Conservation (phyloP, 1,140 invertebrate genomes). For the Tyrophagus putrescentiae region DNA sequence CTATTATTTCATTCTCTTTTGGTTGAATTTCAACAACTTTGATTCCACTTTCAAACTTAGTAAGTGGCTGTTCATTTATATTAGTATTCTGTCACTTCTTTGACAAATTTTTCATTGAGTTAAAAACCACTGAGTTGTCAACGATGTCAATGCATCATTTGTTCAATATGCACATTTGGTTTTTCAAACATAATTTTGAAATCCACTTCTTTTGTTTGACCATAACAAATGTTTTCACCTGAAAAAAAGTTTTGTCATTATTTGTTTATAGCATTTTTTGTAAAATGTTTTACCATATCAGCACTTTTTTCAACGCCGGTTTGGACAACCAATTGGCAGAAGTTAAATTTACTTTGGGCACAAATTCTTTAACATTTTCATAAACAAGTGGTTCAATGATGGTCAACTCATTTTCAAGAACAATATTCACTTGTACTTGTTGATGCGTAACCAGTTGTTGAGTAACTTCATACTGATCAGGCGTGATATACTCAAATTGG, state of each 20-base stretch:
- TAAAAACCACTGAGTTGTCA: neutral
- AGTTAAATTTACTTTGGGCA: neutral
- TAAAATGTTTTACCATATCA: neutral
- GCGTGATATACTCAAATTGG: neutral
- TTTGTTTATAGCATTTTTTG: neutral
- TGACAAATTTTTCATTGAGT: neutral
- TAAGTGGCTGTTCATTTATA: too few species aligned
- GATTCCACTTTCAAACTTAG: too few species aligned
- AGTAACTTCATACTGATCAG: conserved; percentile 5
- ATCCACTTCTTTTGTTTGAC: neutral
- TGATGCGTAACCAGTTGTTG: neutral
- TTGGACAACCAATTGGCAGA: neutral
- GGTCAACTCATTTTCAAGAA: neutral
- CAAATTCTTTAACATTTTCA: neutral
- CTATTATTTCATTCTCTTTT: too few species aligned
- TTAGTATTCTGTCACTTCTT: neutral
- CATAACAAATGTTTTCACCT: conserved; percentile 6
- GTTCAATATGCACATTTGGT: neutral
- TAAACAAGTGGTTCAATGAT: conserved; percentile 5
- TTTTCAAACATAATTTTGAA: neutral
- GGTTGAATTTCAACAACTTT: too few species aligned
- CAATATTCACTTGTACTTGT: neutral
- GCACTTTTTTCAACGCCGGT: neutral
- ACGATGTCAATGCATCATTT: conserved; percentile 3
- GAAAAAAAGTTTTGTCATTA: neutral